Evolutionary conservation across 2,797 vertebrate species (phyloP).

Genomic region (Limnodromus scolopaceus): DNA sequence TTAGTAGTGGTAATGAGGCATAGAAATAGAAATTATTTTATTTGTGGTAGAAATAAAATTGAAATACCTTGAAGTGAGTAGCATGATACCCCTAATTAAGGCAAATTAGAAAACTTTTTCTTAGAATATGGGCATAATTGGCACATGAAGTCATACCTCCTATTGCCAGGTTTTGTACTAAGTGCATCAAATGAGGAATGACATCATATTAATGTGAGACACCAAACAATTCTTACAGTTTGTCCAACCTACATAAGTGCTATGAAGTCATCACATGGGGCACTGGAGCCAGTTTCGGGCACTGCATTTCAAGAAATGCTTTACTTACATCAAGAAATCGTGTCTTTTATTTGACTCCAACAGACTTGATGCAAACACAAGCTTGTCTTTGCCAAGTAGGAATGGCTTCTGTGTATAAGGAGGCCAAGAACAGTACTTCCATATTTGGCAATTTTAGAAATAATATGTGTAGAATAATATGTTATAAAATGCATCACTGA

Average conservation of each 20-base stretch:
- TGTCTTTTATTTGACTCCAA: neutral
- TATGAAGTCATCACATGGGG: accelerated
- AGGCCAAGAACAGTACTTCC: neutral
- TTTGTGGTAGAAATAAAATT: neutral
- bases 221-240: neutral
- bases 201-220: neutral
- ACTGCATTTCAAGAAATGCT: neutral
- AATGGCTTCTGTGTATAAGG: neutral
- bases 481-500: neutral
- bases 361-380: neutral
- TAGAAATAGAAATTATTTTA: neutral
- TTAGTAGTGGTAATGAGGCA: neutral
- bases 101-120: neutral
- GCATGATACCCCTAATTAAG: neutral
- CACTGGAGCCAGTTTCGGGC: neutral
- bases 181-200: neutral
- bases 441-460: neutral
- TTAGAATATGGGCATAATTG: neutral
- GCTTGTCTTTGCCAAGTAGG: neutral
- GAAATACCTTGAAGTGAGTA: neutral
- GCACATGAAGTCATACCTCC: neutral
- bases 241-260: neutral
- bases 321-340: neutral
- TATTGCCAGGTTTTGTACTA: neutral
- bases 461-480: neutral